phyloP scores from a whole-genome alignment of 1,140 invertebrate species.

The Drosophila kikkawai region DNA sequence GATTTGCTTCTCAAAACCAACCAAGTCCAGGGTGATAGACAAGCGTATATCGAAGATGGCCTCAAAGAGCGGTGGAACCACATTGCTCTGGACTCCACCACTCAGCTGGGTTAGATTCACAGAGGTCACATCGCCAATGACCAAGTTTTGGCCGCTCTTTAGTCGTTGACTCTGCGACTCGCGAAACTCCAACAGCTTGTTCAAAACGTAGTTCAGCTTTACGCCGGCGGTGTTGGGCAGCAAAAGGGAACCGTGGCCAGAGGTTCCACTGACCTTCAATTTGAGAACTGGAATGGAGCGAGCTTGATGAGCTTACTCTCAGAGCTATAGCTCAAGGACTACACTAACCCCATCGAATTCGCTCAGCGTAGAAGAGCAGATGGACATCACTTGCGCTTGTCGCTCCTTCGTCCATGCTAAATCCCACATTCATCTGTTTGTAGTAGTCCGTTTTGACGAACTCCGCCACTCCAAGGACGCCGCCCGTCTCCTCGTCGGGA shows the following conservation, averaged over 20 bases:
- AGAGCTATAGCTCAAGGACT: neutral
- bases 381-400: constrained; percentile 88
- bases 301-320: neutral
- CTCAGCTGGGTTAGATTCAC: constrained; percentile 94
- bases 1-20: constrained; percentile 89
- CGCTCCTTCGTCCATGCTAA: constrained; percentile 94
- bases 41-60: constrained; percentile 92
- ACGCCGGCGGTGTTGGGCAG: constrained; percentile 93
- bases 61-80: constrained; percentile 92
- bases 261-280: constrained; percentile 87
- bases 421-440: constrained; percentile 93
- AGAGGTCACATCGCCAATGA: constrained; percentile 93
- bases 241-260: constrained; percentile 95
- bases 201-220: constrained; percentile 91
- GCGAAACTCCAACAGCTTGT: constrained; percentile 91
- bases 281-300: constrained; percentile 33
- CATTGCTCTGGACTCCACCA: constrained; percentile 96
- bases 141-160: constrained; percentile 87
- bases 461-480: constrained; percentile 91
- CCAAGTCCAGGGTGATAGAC: constrained; percentile 89
- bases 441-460: constrained; percentile 93
- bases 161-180: constrained; percentile 89
- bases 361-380: constrained; percentile 91
- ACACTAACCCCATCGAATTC: constrained; percentile 88
- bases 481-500: constrained; percentile 97